phyloP scores from a whole-genome alignment of 2,888 invertebrate genomes.

The Rapana venosa region DNA sequence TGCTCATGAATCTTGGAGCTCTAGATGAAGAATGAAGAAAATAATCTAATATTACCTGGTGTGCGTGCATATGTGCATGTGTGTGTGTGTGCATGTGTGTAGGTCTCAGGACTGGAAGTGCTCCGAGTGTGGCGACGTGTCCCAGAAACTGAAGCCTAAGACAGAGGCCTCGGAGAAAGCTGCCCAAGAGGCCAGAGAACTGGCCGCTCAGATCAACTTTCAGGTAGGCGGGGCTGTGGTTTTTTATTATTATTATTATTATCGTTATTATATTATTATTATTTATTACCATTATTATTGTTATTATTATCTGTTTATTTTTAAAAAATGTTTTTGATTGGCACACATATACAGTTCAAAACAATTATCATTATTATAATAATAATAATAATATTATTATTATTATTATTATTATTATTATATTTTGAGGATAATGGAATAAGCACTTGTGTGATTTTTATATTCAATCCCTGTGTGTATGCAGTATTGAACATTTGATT shows the following conservation, averaged over 20 bases:
- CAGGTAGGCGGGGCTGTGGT: conserved; percentile 60
- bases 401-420: too few species aligned
- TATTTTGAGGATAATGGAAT: too few species aligned
- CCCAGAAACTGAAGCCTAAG: conserved; percentile 79
- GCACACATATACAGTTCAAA: not conserved
- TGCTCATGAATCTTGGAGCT: too few species aligned
- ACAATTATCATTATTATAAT: not conserved
- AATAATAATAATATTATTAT: too few species aligned
- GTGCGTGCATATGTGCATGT: not conserved
- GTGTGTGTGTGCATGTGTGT: conserved; percentile 9
- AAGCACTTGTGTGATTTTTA: too few species aligned
- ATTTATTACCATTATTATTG: too few species aligned
- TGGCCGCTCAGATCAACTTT: conserved; percentile 78
- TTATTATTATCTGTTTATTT: too few species aligned
- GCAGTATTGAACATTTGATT: too few species aligned
- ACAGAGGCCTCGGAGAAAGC: conserved; percentile 73
- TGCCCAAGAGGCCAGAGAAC: conserved; percentile 77
- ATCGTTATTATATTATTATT: too few species aligned
- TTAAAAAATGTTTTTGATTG: not conserved
- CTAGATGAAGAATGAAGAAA: too few species aligned
- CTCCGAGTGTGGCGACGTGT: conserved; percentile 83
- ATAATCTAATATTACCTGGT: not conserved
- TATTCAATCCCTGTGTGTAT: too few species aligned
- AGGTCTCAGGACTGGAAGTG: conserved; percentile 85
- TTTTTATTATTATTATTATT: not conserved